Evolutionary conservation across 2,888 invertebrate species (phyloP).

Genomic region (Pyrochroa serraticornis): DNA sequence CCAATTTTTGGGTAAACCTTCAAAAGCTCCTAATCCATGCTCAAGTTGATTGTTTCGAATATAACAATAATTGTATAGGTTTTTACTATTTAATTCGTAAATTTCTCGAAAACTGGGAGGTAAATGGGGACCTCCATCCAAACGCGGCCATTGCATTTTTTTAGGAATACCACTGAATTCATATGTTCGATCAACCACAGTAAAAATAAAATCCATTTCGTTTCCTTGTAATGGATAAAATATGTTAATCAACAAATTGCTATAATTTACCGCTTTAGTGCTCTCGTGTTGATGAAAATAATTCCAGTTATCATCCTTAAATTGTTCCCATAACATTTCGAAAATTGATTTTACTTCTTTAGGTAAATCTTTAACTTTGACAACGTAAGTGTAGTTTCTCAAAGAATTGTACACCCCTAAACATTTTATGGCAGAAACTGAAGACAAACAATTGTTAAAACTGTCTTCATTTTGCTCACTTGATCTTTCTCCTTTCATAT

Average conservation of each 20-base stretch:
- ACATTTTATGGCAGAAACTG: conserved; percentile 35
- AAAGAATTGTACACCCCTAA: conserved; percentile 34
- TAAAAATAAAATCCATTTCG: conserved; percentile 40
- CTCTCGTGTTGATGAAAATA: conserved; percentile 12
- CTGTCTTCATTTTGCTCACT: conserved; percentile 47
- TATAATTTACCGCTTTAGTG: conserved; percentile 33
- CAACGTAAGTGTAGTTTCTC: conserved; percentile 49
- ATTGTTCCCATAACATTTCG: conserved; percentile 18
- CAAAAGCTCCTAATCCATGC: conserved; percentile 37
- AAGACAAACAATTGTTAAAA: conserved; percentile 38
- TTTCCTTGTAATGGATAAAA: conserved; percentile 41
- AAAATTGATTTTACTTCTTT: conserved; percentile 28
- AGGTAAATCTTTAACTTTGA: conserved; percentile 45
- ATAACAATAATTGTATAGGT: conserved; percentile 46
- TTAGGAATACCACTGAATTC: conserved; percentile 38
- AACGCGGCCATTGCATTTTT: conserved; percentile 22
- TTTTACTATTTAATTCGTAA: conserved; percentile 34
- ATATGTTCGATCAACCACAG: conserved; percentile 41
- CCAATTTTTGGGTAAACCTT: conserved; percentile 47
- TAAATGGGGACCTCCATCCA: conserved; percentile 22
- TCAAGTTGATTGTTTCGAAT: conserved; percentile 39
- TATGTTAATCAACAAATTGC: conserved; percentile 36
- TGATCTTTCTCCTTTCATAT: conserved; percentile 46
- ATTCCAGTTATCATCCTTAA: conserved; percentile 24
- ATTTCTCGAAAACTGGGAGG: conserved; percentile 33